A percentile compares a stretch with the other conserved stretches of the same genome.
phyloP scores from a whole-genome alignment of 2,113 vertebrate genomes.

The Nesospiza acunhae region DNA sequence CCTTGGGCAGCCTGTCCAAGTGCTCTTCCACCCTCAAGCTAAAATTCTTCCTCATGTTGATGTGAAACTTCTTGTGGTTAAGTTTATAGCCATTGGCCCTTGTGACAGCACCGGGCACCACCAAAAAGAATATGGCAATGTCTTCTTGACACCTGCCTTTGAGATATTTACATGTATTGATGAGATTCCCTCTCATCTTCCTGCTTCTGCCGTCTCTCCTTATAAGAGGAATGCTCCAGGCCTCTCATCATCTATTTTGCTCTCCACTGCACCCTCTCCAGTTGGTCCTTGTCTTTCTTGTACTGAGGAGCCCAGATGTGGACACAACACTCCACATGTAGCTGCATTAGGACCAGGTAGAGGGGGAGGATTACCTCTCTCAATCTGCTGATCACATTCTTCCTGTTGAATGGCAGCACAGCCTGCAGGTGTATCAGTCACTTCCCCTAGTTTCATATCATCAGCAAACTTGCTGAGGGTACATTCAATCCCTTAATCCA shows the following conservation, averaged over 20 bases:
- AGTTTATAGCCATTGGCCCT: background rate
- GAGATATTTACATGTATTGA: background rate
- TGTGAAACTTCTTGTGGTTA: background rate
- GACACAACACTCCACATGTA: background rate
- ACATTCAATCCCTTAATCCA: background rate
- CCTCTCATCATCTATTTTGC: background rate
- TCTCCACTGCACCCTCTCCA: background rate
- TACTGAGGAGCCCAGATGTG: background rate
- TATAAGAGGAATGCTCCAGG: background rate
- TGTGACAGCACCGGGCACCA: background rate
- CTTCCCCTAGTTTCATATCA: no score
- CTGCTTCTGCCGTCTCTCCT: background rate
- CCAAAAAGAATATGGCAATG: rapidly evolving
- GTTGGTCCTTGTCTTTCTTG: background rate
- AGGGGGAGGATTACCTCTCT: background rate
- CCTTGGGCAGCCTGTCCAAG: background rate
- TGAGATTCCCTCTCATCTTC: background rate
- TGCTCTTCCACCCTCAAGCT: background rate
- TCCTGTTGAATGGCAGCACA: background rate
- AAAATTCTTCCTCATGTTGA: background rate
- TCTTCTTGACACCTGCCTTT: rapidly evolving
- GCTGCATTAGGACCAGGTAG: background rate
- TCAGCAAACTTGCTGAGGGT: background rate
- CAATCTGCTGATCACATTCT: rapidly evolving
- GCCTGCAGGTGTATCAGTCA: background rate